phyloP scores from a whole-genome alignment of 2,797 vertebrate genomes.

The Acanthopagrus latus region DNA sequence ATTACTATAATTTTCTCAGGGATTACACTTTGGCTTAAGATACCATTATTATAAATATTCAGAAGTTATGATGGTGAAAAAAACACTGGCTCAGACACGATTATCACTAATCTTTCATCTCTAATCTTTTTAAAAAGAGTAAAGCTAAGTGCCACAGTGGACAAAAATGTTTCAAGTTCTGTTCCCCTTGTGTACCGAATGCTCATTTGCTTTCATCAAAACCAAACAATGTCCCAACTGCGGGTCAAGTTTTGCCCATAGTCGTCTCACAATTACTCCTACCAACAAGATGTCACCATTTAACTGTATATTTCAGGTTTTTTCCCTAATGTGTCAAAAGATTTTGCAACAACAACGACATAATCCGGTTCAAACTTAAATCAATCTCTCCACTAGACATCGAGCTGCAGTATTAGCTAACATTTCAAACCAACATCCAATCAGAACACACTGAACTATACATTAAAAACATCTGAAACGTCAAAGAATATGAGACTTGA shows the following conservation, averaged over 20 bases:
- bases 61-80: constrained; percentile 9
- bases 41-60: constrained; percentile 44
- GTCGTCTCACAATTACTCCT: neutral
- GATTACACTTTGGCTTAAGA: constrained; percentile 49
- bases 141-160: constrained; percentile 19
- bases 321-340: neutral
- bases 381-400: no score
- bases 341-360: neutral
- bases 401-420: neutral
- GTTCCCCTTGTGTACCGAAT: neutral
- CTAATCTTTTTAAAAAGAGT: constrained; percentile 38
- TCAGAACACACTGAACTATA: neutral
- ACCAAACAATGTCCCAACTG: neutral
- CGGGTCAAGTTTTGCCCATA: neutral
- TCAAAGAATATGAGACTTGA: neutral
- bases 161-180: neutral
- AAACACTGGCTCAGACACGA: constrained; percentile 32
- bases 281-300: neutral
- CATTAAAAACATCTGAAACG: neutral
- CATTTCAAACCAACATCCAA: neutral
- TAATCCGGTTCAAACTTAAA: neutral
- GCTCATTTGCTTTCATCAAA: neutral
- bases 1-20: constrained; percentile 48
- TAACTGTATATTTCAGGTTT: neutral
- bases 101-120: constrained; percentile 47